phyloP scores from a whole-genome alignment of 2,113 vertebrate species.

The Pyxicephalus adspersus region DNA sequence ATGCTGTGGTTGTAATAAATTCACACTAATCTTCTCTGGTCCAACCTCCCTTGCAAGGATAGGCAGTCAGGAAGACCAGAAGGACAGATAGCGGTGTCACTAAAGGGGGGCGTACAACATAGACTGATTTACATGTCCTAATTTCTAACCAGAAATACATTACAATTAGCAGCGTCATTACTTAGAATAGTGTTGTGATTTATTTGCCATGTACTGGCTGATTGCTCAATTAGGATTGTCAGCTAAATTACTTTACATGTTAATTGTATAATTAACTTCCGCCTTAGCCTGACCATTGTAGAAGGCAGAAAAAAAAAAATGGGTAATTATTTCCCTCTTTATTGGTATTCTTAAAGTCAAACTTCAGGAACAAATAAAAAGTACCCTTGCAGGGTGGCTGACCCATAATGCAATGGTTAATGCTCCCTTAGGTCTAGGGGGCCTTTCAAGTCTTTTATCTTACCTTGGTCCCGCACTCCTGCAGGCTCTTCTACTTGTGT shows the following conservation, averaged over 20 bases:
- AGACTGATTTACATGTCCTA: not conserved
- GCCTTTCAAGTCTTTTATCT: not conserved
- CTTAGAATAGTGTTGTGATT: not conserved
- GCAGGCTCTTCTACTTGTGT: too few species aligned
- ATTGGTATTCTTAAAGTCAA: not conserved
- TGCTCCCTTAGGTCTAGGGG: too few species aligned
- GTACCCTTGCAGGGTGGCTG: not conserved
- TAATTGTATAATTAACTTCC: constrained; percentile 11
- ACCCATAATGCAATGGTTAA: not conserved
- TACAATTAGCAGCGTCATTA: not conserved
- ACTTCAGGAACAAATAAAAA: not conserved
- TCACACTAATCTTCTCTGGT: too few species aligned
- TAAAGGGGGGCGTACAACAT: not conserved
- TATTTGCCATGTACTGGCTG: not conserved
- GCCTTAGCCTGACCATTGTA: not conserved
- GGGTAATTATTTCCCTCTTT: not conserved
- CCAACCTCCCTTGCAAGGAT: too few species aligned
- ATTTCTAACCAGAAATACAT: not conserved
- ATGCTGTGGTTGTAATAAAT: too few species aligned
- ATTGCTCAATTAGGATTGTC: not conserved
- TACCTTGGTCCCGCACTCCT: too few species aligned
- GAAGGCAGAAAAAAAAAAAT: not conserved
- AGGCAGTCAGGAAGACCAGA: too few species aligned
- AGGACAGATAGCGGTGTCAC: too few species aligned
- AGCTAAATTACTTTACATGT: not conserved